Evolutionary conservation across 1,140 invertebrate species (phyloP), one percentile per base, ranked within the genome.

Genomic region (Ceratina japonica): DNA sequence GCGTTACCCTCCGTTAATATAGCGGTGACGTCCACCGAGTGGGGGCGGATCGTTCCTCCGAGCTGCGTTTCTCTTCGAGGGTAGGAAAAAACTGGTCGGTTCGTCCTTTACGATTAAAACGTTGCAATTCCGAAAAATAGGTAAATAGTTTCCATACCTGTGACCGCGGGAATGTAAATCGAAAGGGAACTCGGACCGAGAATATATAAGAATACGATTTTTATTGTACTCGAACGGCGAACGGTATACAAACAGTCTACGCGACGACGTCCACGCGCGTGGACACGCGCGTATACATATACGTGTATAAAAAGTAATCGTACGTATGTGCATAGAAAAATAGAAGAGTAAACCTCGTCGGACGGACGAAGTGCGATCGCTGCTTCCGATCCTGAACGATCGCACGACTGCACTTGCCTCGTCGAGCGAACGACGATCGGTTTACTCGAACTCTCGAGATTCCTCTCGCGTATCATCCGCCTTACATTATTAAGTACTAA

Each of bases 241-340:
- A 31, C 37, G 37, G 37, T 10, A 44, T 44, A 44, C 37, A 44
- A 44, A 44, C 37, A 8, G 37, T 44, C 37, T 44, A 10, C 37
- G 37, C 37, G 37, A 56, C 70, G 0, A 56, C 62, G 2, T 54
- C 62, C 66, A 62, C 4, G 4, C 27, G 27, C 4, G 27, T 31
- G n/a, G n/a, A 31, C 27, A 31, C 4, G 4, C 4, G 1, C 27
- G 27, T 31, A 31, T 44, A 44, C 37, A 44, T 44, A 44, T 44
- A 44, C 37, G 62, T 77, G 61, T 58, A 75, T 68, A 71, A 77
- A 77, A 59, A 61, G 49, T 71, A 56, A n/a, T 71, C 49, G 56
- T 70, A 70, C 15, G 31, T 54, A 12, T n/a, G 18, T 58, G 20
- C 56, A 54, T 63, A 77, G 58, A 77, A 77, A 77, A 77, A 63